phyloP scores from a whole-genome alignment of 2,888 invertebrate species.

The Gastrophysa polygoni region DNA sequence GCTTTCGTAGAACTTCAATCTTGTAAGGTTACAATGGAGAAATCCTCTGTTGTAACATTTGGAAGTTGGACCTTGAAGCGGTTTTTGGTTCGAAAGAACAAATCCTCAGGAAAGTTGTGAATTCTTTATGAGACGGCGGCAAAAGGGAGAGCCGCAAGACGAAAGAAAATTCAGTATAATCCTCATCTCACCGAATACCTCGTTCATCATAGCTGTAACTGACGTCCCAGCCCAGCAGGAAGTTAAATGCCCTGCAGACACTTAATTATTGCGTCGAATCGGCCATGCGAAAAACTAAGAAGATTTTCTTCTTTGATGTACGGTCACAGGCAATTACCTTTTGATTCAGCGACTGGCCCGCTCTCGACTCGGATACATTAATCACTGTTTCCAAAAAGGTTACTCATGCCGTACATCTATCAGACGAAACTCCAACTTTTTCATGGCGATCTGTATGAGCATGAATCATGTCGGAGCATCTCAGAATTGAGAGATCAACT shows the following conservation, averaged over 20 bases:
- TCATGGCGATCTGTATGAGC: too few relatives aligned
- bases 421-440: too few relatives aligned
- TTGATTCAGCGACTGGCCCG: constrained; percentile 25
- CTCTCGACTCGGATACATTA: constrained; percentile 28
- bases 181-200: constrained; percentile 27
- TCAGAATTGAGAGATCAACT: too few relatives aligned
- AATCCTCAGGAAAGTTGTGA: background rate
- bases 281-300: constrained; percentile 33
- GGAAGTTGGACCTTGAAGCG: too few relatives aligned
- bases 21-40: too few relatives aligned
- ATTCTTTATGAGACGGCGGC: background rate
- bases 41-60: too few relatives aligned
- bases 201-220: constrained; percentile 44
- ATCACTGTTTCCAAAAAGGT: constrained; percentile 16
- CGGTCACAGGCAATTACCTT: constrained; percentile 33
- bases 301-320: constrained; percentile 22
- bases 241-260: constrained; percentile 47
- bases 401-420: too few relatives aligned
- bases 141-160: background rate
- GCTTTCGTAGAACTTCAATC: too few relatives aligned
- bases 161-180: background rate
- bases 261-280: constrained; percentile 43
- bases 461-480: too few relatives aligned
- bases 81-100: too few relatives aligned
- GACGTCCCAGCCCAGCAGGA: constrained; percentile 44